Base-by-base conservation (phyloP, 2,888 invertebrate species). In the Pediacus dermestoides region DNA sequence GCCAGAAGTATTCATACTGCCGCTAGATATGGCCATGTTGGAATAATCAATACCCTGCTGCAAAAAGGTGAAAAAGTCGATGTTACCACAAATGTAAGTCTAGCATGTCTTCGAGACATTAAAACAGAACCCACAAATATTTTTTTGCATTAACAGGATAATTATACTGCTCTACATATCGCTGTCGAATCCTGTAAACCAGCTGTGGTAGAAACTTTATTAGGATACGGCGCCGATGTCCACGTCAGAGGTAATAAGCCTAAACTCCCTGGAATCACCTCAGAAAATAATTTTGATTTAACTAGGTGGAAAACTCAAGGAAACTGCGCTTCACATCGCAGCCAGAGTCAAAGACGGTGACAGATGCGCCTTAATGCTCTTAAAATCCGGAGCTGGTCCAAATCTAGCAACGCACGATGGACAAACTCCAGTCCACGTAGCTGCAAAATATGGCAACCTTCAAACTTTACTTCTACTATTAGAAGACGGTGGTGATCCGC, bases 1-100 rank as follows among this genome's bases (percentile, higher is more conserved):
- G 97, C 97, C 0, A 78, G 97, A 41, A 95, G 96, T 65, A 89
- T 99, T 48, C 99, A 99, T 70, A 94, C 95, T 0, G 99, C 99
- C 0, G 96, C 97, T 7, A 81, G 88, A 61, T 92, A 93, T 60
- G 99, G 99, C 0, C 96, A 97, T 64, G 92, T 94, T 3, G 92
- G 94, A 15, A 96, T 97, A 61, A 95, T 97, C 63, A 94, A 92
- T 68, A 93, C 96, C 0, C 73, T 99, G 25, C 74, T 99, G 40
- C 89, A 91, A 64, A 92, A 95, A 67, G 97, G 97, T 30, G 97
- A 97, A 67, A 88, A 90, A 69, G 96, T 97, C 1, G 94, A 96
- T 66, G 88, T 92, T 26, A 86, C 86, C 21, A 96, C 95, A 4
- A 94, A 93, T 72, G 94, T 93, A 74, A 78, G 80, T 66, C 45